Conservation (phyloP, 2,113 vertebrate species). For the Pipra filicauda region DNA sequence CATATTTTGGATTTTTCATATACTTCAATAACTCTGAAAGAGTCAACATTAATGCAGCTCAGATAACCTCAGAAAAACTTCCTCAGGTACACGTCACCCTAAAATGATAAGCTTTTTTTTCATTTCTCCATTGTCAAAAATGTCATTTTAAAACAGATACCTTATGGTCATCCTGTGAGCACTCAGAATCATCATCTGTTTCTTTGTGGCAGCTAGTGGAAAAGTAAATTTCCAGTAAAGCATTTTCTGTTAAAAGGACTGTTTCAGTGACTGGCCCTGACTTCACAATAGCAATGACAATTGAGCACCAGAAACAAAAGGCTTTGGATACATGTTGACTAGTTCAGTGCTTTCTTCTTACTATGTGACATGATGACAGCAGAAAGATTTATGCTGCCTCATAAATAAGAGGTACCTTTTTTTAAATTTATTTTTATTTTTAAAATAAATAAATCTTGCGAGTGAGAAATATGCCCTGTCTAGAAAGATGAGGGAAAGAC, state of each 20-base stretch:
- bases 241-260: not conserved
- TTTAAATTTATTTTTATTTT: not conserved
- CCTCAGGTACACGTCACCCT: not conserved
- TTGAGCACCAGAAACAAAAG: not conserved
- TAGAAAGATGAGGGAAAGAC: not conserved
- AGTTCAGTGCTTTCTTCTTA: not conserved
- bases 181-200: not conserved
- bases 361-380: not conserved
- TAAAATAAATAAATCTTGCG: not conserved
- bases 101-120: not conserved
- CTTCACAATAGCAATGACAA: not conserved
- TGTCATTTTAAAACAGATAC: not conserved
- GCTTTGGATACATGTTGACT: not conserved
- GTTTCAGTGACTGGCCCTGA: not conserved
- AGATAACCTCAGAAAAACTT: not conserved
- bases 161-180: not conserved
- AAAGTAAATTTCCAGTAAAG: not conserved
- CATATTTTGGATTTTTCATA: not conserved
- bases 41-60: not conserved
- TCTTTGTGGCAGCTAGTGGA: not conserved
- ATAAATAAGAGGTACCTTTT: not conserved
- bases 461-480: not conserved
- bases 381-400: not conserved
- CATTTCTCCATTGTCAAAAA: not conserved
- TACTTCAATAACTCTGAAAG: not conserved